A percentile compares a stretch with the other conserved stretches of the same genome.
These are phyloP conservation scores for Propithecus deckenii DNA, from an alignment of 2,797 vertebrate species.

Conservation along the genomic window DNA sequence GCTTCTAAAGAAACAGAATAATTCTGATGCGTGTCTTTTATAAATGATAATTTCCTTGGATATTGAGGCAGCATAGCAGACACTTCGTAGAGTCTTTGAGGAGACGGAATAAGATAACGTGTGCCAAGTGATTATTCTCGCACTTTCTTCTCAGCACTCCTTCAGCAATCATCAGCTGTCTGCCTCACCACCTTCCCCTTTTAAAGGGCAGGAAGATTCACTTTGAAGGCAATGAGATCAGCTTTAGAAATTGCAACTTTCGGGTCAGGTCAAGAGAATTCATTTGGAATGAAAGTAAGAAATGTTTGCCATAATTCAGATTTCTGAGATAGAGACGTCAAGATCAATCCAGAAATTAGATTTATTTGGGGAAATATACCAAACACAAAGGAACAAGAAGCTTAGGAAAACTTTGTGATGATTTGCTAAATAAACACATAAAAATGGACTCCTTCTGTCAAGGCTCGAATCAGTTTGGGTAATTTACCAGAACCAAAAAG, in stretches of 20 bases:
- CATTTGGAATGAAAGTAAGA: neutral
- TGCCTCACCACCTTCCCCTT: neutral
- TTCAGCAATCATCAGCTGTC: neutral
- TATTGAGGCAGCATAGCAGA: neutral
- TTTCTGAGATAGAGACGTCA: neutral
- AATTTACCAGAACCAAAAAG: neutral
- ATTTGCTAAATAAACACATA: neutral
- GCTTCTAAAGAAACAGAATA: neutral
- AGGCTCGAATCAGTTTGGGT: neutral
- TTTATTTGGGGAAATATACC: neutral
- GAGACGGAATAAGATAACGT: neutral
- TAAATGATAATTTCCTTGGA: neutral
- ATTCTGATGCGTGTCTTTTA: neutral
- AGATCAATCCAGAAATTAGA: neutral
- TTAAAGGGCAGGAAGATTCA: neutral
- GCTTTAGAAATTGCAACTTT: constrained; percentile 1
- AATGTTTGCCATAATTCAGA: neutral
- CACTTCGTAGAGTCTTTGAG: neutral
- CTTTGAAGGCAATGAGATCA: constrained; percentile 1
- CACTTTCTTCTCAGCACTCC: neutral
- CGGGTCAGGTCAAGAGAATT: neutral
- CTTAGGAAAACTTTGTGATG: neutral
- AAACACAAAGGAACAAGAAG: neutral
- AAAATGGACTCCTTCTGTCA: neutral
- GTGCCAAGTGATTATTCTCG: neutral